A percentile compares a stretch with the other conserved stretches of the same genome.
These are phyloP conservation scores for Fragum whitleyi DNA, from an alignment of 2,888 invertebrate species.

Conservation along the genomic window DNA sequence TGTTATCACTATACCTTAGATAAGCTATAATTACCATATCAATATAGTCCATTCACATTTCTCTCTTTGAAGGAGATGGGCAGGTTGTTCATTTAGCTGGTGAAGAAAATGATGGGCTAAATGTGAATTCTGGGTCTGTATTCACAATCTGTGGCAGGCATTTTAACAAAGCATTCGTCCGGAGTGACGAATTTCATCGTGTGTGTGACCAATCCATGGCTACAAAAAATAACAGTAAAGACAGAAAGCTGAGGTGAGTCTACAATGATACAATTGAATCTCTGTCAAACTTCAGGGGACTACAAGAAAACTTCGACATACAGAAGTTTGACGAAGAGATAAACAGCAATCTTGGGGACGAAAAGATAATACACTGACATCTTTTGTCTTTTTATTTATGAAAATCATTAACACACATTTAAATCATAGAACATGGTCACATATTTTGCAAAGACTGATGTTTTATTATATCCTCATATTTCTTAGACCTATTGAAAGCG, in stretches of 20 bases:
- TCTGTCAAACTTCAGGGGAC: neutral
- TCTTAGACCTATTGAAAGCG: too few relatives aligned
- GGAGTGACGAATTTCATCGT: conserved; percentile 63
- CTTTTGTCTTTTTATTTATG: too few relatives aligned
- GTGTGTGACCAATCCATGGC: conserved; percentile 61
- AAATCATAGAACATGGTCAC: too few relatives aligned
- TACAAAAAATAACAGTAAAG: conserved; percentile 70
- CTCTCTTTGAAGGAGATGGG: conserved; percentile 55
- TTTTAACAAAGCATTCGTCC: conserved; percentile 69
- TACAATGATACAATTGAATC: neutral
- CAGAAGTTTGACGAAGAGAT: neutral
- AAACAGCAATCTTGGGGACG: neutral
- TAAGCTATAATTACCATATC: too few relatives aligned
- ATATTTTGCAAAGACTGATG: too few relatives aligned
- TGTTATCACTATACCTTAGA: too few relatives aligned
- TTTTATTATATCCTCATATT: too few relatives aligned
- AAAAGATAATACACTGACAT: too few relatives aligned
- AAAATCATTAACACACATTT: too few relatives aligned
- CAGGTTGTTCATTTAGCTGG: conserved; percentile 68
- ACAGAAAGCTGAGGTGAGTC: conserved; percentile 53
- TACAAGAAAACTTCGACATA: neutral
- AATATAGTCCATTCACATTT: too few relatives aligned
- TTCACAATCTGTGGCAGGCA: conserved; percentile 67
- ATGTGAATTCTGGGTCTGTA: conserved; percentile 55
- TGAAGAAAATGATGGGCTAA: conserved; percentile 68